Evolutionary conservation across 2,797 vertebrate species (phyloP).

Genomic region (Pangasius mekongensis): DNA sequence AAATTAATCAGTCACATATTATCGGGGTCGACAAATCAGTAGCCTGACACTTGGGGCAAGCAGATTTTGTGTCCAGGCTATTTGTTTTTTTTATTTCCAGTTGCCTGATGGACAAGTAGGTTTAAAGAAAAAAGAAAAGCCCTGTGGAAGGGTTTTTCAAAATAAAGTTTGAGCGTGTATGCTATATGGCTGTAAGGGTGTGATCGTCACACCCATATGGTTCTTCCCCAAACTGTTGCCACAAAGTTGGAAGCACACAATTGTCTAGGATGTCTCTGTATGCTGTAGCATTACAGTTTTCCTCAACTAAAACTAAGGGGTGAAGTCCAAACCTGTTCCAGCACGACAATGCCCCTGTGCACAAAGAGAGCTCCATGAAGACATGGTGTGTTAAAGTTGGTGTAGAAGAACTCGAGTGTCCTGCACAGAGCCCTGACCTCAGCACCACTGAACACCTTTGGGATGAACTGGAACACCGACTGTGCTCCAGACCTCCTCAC

Average conservation of each 20-base stretch:
- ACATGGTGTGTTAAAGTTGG: not conserved
- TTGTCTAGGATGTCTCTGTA: not conserved
- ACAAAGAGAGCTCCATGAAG: not conserved
- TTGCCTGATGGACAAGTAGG: too few relatives aligned
- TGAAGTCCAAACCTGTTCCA: not conserved
- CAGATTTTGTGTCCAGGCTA: not conserved
- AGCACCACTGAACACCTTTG: not conserved
- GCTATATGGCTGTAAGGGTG: not conserved
- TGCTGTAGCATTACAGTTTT: not conserved
- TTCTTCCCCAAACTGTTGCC: not conserved
- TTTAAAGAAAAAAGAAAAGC: not conserved
- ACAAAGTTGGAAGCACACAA: not conserved
- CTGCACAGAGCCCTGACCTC: not conserved
- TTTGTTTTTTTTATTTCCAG: too few relatives aligned
- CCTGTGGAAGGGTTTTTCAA: not conserved
- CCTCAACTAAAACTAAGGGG: not conserved
- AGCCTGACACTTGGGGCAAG: not conserved
- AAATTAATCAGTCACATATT: not conserved
- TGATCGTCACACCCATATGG: not conserved
- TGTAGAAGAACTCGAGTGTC: not conserved
- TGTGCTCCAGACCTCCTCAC: not conserved
- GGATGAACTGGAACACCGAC: not conserved
- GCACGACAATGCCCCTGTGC: not conserved
- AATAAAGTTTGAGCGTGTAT: not conserved
- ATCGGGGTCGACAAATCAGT: not conserved